These are phyloP conservation scores for Phylloscopus trochilus DNA, from an alignment of 2,113 vertebrate species.

Conservation along the genomic window DNA sequence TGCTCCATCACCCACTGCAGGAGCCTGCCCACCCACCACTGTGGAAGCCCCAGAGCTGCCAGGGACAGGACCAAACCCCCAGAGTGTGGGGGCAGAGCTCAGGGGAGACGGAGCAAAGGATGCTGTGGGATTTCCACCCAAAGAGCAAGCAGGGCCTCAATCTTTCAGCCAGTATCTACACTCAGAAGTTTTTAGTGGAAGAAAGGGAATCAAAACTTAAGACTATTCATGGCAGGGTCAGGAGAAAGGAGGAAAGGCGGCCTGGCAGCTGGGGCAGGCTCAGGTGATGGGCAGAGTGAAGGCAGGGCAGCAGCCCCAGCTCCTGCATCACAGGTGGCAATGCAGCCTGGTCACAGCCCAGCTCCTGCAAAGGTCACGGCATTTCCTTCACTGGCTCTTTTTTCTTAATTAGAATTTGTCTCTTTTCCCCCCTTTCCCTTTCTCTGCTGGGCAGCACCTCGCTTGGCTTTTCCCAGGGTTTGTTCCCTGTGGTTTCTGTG, in stretches of 20 bases:
- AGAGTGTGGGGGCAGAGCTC: neutral
- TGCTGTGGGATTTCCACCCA: neutral
- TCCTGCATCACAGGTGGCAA: neutral
- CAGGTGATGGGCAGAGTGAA: neutral
- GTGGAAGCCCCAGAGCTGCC: no score
- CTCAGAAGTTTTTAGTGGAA: neutral
- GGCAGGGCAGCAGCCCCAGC: neutral
- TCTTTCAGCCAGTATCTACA: neutral
- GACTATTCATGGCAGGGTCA: neutral
- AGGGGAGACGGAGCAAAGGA: neutral
- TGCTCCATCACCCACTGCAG: no score
- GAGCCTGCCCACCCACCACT: no score
- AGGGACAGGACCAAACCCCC: no score
- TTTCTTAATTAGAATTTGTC: neutral
- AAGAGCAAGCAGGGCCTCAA: neutral
- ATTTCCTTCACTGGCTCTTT: neutral
- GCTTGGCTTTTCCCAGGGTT: neutral
- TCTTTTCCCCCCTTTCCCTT: neutral
- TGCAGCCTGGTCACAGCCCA: neutral
- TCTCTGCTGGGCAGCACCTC: neutral
- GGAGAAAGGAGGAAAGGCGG: neutral
- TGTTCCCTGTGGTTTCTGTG: neutral
- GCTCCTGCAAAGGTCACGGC: neutral
- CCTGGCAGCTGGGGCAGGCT: neutral
- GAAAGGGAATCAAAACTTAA: neutral